Evolutionary conservation across 2,888 invertebrate species (phyloP), one percentile per base, ranked within the genome.

Genomic region (Oxyteleia sp.): DNA sequence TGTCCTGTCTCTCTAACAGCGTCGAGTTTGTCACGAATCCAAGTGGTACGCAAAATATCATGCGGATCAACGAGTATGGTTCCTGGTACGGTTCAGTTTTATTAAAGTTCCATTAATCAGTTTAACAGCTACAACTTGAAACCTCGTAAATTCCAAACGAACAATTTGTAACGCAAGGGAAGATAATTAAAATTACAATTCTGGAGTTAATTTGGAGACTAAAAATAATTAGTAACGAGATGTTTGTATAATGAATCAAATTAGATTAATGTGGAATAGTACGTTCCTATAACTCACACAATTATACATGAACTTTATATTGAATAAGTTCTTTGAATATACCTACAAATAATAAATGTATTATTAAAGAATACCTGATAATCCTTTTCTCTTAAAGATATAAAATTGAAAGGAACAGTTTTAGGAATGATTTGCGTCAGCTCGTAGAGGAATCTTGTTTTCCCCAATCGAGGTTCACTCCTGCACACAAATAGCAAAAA

Each of bases 401-500:
- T 90, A 75, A 92, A 92, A 74, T 93, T 91, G 15, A 91, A 89
- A 0, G 92, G 92, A 15, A 93, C 88, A 2, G 87, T 88, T 13
- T 88, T 84, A 0, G 95, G 94, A 4, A 94, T 94, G 3, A 93
- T 87, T 81, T 92, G 93, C 5, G 95, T 89, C 68, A 95, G 94
- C 91, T 96, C 96, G 53, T 95, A 94, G 16, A 96, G 86, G 8
- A 96, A 89, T 68, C 96, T 94, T 0, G 94, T 94, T 91, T 96
- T 96, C 0, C 96, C 96, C 51, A 95, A 94, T 51, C 94, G 92
- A 0, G 94, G 93, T 38, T 94, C 94, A 0, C 96, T 96, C 92
- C 95, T 94, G 15, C 92, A 63, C 20, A 49, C 16, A 53, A 29
- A 29, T 7, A n/a, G n/a, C n/a, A n/a, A n/a, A n/a, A n/a, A n/a